Conservation (phyloP, 1,140 invertebrate genomes). For the Drosophila kohkoa region DNA sequence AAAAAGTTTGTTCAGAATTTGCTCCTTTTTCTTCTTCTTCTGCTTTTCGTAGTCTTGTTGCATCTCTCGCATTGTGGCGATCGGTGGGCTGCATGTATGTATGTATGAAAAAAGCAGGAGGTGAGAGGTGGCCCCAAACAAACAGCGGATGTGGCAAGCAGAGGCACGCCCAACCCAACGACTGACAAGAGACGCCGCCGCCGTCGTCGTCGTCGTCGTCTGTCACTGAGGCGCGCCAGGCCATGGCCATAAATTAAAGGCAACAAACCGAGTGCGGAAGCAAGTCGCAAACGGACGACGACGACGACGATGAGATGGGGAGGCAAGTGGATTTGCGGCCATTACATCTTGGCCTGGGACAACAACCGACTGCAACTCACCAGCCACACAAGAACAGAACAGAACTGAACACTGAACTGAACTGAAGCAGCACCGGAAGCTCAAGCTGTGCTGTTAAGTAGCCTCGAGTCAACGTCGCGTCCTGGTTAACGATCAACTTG, state of each 20-base stretch:
- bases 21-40: conserved; percentile 5
- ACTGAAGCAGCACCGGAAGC: conserved; percentile 52
- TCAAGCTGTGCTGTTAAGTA: conserved; percentile 74
- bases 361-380: conserved; percentile 16
- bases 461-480: conserved; percentile 55
- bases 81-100: conserved; percentile 21
- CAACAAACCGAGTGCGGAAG: conserved; percentile 76
- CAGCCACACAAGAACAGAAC: conserved; percentile 13
- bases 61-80: conserved; percentile 49
- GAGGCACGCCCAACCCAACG: conserved; percentile 29
- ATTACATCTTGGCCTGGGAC: conserved; percentile 64
- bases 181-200: conserved; percentile 59
- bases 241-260: conserved; percentile 77
- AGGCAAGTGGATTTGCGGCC: conserved; percentile 73
- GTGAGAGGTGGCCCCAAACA: conserved; percentile 40
- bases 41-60: conserved; percentile 22
- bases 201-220: conserved; percentile 25
- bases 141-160: conserved; percentile 66
- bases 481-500: conserved; percentile 64
- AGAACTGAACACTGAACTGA: not conserved
- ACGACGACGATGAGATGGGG: not conserved
- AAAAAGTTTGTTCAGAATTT: conserved; percentile 53
- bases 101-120: not conserved
- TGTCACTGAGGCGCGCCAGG: conserved; percentile 49
- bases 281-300: conserved; percentile 52